Percentiles rank a stretch among this genome's conserved stretches.
These are phyloP conservation scores for Cosmopolites sordidus DNA, from an alignment of 2,888 invertebrate species.

Conservation along the genomic window DNA sequence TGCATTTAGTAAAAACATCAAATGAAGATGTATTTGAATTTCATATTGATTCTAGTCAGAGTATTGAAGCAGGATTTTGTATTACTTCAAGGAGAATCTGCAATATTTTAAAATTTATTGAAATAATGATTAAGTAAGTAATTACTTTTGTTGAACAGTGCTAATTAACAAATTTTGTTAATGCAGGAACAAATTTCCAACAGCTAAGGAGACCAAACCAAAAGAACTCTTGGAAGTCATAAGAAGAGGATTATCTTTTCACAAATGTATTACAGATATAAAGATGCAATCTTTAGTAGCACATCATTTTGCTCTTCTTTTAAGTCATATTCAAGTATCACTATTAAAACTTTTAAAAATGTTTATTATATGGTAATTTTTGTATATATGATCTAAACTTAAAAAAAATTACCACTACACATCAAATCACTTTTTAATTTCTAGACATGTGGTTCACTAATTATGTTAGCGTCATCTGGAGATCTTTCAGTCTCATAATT, in stretches of 20 bases:
- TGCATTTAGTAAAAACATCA: conserved; percentile 21
- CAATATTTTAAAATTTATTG: conserved; percentile 30
- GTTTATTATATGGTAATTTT: conserved; percentile 30
- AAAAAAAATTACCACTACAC: too few relatives aligned
- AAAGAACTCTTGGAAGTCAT: conserved; percentile 29
- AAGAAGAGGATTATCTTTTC: conserved; percentile 26
- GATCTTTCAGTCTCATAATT: too few relatives aligned
- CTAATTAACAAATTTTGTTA: background rate
- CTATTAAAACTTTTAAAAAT: conserved; percentile 29
- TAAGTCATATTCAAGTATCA: conserved; percentile 28
- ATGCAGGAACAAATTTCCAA: conserved; percentile 30
- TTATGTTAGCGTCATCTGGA: too few relatives aligned
- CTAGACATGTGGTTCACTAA: too few relatives aligned
- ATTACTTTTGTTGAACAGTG: background rate
- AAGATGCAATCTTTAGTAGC: conserved; percentile 20
- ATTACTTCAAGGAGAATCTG: conserved; percentile 26
- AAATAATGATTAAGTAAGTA: conserved; percentile 30
- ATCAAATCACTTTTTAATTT: too few relatives aligned
- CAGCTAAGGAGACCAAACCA: conserved; percentile 31
- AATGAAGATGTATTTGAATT: conserved; percentile 28
- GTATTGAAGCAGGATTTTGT: conserved; percentile 17
- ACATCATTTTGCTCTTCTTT: conserved; percentile 28
- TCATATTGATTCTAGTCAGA: conserved; percentile 14
- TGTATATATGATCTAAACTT: background rate
- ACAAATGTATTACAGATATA: conserved; percentile 28